Conservation (phyloP, 2,888 invertebrate genomes). For the Leucania comma region DNA sequence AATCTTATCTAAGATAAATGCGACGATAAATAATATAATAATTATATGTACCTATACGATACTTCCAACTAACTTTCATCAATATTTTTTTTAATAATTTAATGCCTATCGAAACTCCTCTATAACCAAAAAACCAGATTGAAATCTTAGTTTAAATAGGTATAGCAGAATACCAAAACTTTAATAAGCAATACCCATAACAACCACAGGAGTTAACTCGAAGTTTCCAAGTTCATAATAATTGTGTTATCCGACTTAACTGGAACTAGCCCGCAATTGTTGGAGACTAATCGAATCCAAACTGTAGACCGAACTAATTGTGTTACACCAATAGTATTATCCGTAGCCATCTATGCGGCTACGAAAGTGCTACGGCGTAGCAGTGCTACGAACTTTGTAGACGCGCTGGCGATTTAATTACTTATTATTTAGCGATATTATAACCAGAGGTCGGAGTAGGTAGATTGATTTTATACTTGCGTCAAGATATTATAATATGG, state of each 20-base stretch:
- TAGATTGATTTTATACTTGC: too few species aligned
- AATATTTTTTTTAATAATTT: too few species aligned
- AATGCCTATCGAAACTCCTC: too few species aligned
- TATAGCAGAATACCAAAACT: constrained; percentile 15
- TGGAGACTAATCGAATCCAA: constrained; percentile 39
- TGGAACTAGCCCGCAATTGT: constrained; percentile 35
- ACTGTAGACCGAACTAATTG: constrained; percentile 27
- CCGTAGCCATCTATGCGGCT: constrained; percentile 35
- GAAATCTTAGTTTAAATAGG: background rate
- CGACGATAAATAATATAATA: too few species aligned
- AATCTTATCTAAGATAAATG: too few species aligned
- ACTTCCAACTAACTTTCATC: too few species aligned
- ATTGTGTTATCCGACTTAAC: constrained; percentile 38
- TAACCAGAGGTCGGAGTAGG: too few species aligned
- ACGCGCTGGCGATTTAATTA: background rate
- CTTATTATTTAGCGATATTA: too few species aligned
- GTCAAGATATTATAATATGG: too few species aligned
- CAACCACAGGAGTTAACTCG: background rate
- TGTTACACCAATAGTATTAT: constrained; percentile 18
- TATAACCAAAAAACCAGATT: constrained; percentile 1
- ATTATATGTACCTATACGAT: too few species aligned
- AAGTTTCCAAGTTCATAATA: constrained; percentile 28
- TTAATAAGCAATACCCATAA: constrained; percentile 2
- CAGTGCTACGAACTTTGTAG: constrained; percentile 37
- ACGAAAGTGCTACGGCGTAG: constrained; percentile 55